Conservation (phyloP, 2,113 vertebrate species). For the Odocoileus hemionus region DNA sequence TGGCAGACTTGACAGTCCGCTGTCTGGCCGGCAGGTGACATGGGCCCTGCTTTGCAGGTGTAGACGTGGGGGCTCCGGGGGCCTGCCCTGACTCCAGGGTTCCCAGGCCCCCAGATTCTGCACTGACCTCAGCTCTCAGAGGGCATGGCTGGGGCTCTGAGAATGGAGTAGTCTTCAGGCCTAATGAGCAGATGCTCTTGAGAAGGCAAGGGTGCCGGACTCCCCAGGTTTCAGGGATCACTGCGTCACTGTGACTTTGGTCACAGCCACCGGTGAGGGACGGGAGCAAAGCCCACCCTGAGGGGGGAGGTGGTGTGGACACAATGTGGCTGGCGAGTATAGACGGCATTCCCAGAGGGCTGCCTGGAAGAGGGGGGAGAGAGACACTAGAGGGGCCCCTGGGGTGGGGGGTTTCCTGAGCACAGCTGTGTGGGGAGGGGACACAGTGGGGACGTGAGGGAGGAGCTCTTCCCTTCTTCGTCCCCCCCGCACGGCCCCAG, state of each 20-base stretch:
- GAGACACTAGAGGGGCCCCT: not conserved
- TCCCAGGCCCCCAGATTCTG: not conserved
- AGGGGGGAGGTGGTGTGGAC: rapidly evolving
- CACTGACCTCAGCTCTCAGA: not conserved
- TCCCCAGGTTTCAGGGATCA: not conserved
- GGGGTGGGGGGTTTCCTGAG: not conserved
- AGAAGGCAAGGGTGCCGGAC: no score
- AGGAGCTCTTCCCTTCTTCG: no score
- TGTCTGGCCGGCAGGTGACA: rapidly evolving
- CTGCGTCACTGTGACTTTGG: not conserved
- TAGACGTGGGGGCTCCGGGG: not conserved
- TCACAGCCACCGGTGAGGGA: rapidly evolving
- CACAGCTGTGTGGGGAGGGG: rapidly evolving
- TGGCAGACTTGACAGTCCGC: no score
- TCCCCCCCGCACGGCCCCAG: not conserved
- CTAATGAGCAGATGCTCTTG: rapidly evolving
- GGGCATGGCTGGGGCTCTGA: not conserved
- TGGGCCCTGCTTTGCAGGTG: not conserved
- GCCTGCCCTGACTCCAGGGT: not conserved
- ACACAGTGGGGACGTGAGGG: rapidly evolving
- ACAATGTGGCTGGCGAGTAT: rapidly evolving
- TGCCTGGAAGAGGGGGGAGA: no score
- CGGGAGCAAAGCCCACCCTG: rapidly evolving
- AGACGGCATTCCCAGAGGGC: rapidly evolving
- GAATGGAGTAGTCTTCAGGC: rapidly evolving